Conservation (phyloP, 2,888 invertebrate species). For the Rhamphomyia laevipes region DNA sequence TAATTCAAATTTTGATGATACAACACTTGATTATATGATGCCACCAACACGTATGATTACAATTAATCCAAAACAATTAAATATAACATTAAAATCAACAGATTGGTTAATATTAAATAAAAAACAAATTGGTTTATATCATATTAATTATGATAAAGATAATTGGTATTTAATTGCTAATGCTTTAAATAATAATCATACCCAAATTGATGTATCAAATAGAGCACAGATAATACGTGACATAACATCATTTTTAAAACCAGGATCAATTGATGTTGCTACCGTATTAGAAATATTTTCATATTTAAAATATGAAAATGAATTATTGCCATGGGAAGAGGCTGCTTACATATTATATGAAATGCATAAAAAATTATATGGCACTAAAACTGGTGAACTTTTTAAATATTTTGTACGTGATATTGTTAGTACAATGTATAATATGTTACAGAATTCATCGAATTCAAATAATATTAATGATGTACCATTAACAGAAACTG, state of each 20-base stretch:
- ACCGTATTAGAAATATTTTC: conserved; percentile 41
- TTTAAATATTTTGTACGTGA: conserved; percentile 1
- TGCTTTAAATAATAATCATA: conserved; percentile 48
- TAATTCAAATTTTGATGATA: conserved; percentile 22
- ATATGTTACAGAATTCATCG: neutral
- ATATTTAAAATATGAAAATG: conserved; percentile 49
- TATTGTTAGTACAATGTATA: neutral
- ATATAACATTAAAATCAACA: conserved; percentile 18
- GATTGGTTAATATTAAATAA: conserved; percentile 36
- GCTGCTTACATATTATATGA: conserved; percentile 30
- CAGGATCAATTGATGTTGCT: conserved; percentile 42
- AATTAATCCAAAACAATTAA: conserved; percentile 21
- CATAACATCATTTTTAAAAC: conserved; percentile 48
- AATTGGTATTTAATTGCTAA: conserved; percentile 55
- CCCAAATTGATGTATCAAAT: conserved; percentile 59
- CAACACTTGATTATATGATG: conserved; percentile 27
- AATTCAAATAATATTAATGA: neutral
- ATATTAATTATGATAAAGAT: conserved; percentile 55
- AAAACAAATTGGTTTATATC: conserved; percentile 40
- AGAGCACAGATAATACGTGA: conserved; percentile 81
- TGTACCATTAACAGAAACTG: neutral
- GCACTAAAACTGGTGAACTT: neutral
- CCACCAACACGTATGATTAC: conserved; percentile 25
- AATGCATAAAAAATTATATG: neutral
- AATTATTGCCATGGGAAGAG: conserved; percentile 57